phyloP scores from a whole-genome alignment of 2,888 invertebrate genomes.

The Apomyelois bistriatella region DNA sequence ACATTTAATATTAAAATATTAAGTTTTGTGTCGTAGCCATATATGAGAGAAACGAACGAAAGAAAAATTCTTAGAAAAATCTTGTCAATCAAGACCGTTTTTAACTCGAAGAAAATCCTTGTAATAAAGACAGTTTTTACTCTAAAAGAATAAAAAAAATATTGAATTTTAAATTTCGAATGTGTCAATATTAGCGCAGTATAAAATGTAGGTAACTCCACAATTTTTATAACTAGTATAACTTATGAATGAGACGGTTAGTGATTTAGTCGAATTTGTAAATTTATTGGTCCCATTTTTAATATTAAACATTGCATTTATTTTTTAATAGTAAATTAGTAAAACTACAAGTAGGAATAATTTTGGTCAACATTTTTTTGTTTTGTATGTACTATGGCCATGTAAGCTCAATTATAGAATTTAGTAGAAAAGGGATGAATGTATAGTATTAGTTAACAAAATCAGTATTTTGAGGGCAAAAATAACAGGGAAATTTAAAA shows the following conservation, averaged over 20 bases:
- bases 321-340: neutral
- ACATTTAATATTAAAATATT: too few relatives aligned
- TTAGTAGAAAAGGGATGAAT: neutral
- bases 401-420: neutral
- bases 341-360: neutral
- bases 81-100: too few relatives aligned
- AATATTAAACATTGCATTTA: neutral
- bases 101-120: too few relatives aligned
- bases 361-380: neutral
- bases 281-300: neutral
- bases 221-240: neutral
- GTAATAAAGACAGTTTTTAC: too few relatives aligned
- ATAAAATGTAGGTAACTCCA: neutral
- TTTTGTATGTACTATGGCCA: neutral
- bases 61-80: too few relatives aligned
- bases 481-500: constrained; percentile 15
- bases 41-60: too few relatives aligned
- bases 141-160: too few relatives aligned
- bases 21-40: too few relatives aligned
- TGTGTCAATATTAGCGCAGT: too few relatives aligned
- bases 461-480: constrained; percentile 13
- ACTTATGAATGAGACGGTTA: neutral
- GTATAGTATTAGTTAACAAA: neutral
- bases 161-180: too few relatives aligned
- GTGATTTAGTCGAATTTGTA: neutral